phyloP scores from a whole-genome alignment of 2,888 invertebrate species.

The Tyria jacobaeae region DNA sequence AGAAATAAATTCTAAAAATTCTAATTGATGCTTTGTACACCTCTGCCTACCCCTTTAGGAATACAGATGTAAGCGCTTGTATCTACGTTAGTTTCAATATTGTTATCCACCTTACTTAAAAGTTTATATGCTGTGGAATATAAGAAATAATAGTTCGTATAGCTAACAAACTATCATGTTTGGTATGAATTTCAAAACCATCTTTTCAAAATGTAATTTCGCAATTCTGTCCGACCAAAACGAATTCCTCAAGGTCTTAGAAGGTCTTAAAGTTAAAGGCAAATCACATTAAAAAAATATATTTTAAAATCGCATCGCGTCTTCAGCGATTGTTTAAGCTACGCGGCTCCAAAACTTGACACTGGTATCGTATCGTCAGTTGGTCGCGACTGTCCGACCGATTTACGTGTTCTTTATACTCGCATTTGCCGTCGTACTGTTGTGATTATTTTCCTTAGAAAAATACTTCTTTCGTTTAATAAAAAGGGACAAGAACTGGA shows the following conservation, averaged over 20 bases:
- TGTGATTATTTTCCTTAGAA: slow-evolving; percentile 26
- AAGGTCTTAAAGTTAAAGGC: background rate
- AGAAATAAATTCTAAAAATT: too few species aligned
- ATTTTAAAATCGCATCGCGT: slow-evolving; percentile 32
- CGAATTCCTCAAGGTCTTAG: slow-evolving; percentile 5
- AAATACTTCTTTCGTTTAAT: slow-evolving; percentile 15
- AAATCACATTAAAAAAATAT: slow-evolving; percentile 6
- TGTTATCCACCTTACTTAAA: background rate
- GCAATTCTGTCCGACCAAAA: background rate
- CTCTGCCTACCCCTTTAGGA: too few species aligned
- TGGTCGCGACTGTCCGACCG: slow-evolving; percentile 36
- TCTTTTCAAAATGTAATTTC: background rate
- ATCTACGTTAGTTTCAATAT: too few species aligned
- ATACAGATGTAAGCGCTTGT: too few species aligned
- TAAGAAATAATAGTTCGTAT: background rate
- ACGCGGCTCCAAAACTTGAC: slow-evolving; percentile 8
- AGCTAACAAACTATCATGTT: background rate
- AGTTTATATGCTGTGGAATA: background rate
- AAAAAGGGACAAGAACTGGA: slow-evolving; percentile 1
- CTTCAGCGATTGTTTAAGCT: slow-evolving; percentile 2
- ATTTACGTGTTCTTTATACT: slow-evolving; percentile 33
- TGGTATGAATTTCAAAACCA: background rate
- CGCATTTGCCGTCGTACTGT: slow-evolving; percentile 7
- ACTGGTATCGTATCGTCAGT: slow-evolving; percentile 33
- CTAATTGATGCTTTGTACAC: too few species aligned